Evolutionary conservation across 92 coral and sea anemone genomes (phyloP).

Genomic region (Anthopleura xanthogrammica): DNA sequence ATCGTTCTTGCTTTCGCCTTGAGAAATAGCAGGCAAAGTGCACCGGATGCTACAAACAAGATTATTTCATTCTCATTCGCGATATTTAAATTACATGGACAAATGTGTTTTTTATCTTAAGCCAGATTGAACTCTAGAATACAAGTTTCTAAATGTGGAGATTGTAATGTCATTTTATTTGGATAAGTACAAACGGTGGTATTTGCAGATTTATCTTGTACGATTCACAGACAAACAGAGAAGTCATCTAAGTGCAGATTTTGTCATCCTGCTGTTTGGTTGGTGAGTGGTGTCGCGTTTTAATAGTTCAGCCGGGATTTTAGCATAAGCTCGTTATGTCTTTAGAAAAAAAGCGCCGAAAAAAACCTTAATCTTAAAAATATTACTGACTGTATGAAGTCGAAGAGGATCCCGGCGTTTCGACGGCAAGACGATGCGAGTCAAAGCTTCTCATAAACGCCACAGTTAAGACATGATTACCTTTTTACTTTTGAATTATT

Average conservation of each 20-base stretch:
- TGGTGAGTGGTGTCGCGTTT: no score
- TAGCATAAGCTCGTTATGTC: neutral
- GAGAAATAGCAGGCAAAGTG: neutral
- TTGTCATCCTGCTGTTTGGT: neutral
- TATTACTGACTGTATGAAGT: neutral
- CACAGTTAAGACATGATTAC: no score
- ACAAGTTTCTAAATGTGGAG: neutral
- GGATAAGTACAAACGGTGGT: neutral
- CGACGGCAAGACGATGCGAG: neutral
- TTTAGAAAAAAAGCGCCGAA: neutral
- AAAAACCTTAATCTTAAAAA: neutral
- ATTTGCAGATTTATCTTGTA: neutral
- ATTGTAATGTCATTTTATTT: neutral
- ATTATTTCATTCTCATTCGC: neutral
- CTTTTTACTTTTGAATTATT: neutral
- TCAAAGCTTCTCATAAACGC: neutral
- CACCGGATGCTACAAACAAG: neutral
- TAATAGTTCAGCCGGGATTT: neutral
- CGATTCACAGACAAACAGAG: neutral
- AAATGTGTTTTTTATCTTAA: neutral
- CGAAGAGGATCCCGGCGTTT: neutral
- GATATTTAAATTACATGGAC: neutral
- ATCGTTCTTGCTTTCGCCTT: neutral
- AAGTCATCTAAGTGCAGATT: neutral
- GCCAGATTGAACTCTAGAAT: neutral